A percentile compares a stretch with the other conserved stretches of the same genome.
These are phyloP conservation scores for Caradrina kadenii DNA, from an alignment of 2,888 invertebrate genomes.

Conservation along the genomic window DNA sequence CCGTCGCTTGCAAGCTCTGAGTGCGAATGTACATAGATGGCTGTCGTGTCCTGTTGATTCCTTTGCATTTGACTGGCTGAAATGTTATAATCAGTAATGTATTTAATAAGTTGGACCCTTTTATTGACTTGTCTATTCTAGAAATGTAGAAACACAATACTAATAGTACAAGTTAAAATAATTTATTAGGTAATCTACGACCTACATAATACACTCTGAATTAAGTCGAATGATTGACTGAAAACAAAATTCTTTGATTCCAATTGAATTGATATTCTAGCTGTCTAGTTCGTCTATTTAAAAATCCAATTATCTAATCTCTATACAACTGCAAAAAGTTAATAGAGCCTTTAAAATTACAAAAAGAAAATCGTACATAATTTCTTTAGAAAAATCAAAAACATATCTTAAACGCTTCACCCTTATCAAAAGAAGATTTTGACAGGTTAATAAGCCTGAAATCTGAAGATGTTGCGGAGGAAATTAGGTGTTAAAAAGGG, in stretches of 20 bases:
- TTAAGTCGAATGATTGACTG: too few species aligned
- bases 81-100: too few species aligned
- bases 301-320: not conserved
- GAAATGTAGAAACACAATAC: too few species aligned
- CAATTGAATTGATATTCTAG: not conserved
- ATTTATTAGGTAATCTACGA: too few species aligned
- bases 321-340: not conserved
- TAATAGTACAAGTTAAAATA: too few species aligned
- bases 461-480: not conserved
- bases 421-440: not conserved
- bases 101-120: too few species aligned
- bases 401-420: not conserved
- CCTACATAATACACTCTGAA: too few species aligned
- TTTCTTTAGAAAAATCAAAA: conserved; percentile 8
- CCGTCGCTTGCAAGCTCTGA: not conserved
- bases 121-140: too few species aligned
- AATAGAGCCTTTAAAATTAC: not conserved
- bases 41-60: too few species aligned
- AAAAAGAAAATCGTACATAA: not conserved
- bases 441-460: not conserved
- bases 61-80: too few species aligned
- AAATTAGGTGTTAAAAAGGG: too few species aligned
- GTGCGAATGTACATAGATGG: conserved; percentile 2
- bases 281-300: not conserved
- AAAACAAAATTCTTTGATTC: too few species aligned